These are phyloP conservation scores for Crypturellus tataupa DNA, from an alignment of 2,797 vertebrate species.

Conservation along the genomic window DNA sequence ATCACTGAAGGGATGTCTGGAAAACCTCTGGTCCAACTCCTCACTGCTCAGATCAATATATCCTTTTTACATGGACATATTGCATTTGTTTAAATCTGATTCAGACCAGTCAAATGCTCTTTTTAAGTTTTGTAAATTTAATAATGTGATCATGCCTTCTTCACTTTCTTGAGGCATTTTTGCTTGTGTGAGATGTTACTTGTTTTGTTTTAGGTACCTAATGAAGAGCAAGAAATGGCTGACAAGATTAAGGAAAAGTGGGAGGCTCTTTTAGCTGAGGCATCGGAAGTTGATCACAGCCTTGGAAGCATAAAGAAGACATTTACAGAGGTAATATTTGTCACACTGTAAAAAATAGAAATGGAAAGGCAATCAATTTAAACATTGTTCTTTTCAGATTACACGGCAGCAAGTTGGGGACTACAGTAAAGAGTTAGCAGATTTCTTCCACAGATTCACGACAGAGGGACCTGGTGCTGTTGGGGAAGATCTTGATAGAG, in stretches of 20 bases:
- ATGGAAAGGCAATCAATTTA: neutral
- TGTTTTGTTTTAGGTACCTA: constrained; percentile 78
- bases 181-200: neutral
- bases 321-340: constrained; percentile 86
- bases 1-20: neutral
- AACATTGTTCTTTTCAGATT: constrained; percentile 77
- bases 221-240: constrained; percentile 83
- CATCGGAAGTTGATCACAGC: constrained; percentile 83
- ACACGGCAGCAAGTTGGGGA: constrained; percentile 84
- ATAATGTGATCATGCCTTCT: neutral
- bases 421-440: constrained; percentile 82
- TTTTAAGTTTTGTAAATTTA: neutral
- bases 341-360: neutral
- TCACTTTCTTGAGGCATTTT: neutral
- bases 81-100: neutral
- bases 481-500: constrained; percentile 91
- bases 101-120: neutral
- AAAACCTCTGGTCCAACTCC: neutral
- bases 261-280: constrained; percentile 85
- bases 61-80: neutral
- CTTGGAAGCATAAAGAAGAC: constrained; percentile 88
- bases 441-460: constrained; percentile 87
- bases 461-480: constrained; percentile 90
- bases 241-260: constrained; percentile 82
- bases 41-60: neutral